These are phyloP conservation scores for Antheraea pernyi DNA, from an alignment of 1,140 invertebrate species.

Conservation along the genomic window DNA sequence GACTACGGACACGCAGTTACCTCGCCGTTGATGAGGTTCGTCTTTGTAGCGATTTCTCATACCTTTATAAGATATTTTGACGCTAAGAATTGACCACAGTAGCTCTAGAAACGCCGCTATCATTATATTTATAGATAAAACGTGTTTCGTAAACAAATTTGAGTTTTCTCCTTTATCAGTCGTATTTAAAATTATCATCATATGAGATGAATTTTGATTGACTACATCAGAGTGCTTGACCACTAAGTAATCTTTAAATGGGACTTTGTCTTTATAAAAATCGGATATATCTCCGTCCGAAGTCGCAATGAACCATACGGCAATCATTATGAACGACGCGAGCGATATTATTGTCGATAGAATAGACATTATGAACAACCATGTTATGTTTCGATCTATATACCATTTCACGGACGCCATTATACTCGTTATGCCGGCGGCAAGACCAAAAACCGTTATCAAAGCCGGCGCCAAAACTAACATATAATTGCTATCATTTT, in stretches of 20 bases:
- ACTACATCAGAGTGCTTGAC: constrained; percentile 60
- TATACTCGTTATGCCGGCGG: constrained; percentile 78
- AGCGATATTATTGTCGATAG: constrained; percentile 73
- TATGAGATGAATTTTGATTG: constrained; percentile 58
- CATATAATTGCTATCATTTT: constrained; percentile 38
- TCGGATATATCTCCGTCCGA: constrained; percentile 53
- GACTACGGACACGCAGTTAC: constrained; percentile 73
- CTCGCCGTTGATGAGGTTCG: constrained; percentile 60
- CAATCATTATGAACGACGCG: constrained; percentile 58
- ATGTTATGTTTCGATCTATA: constrained; percentile 82
- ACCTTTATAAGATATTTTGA: constrained; percentile 81
- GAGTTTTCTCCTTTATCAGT: constrained; percentile 38
- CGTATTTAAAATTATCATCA: constrained; percentile 50
- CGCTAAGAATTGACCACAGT: constrained; percentile 81
- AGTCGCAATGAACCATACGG: constrained; percentile 56
- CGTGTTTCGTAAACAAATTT: constrained; percentile 59
- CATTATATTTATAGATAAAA: constrained; percentile 81
- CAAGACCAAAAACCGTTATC: constrained; percentile 75
- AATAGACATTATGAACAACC: constrained; percentile 79
- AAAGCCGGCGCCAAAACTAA: constrained; percentile 69
- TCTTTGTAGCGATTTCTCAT: constrained; percentile 82
- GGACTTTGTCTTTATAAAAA: constrained; percentile 66
- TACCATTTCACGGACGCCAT: constrained; percentile 83
- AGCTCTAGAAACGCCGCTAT: constrained; percentile 81
- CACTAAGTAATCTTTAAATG: constrained; percentile 59